phyloP scores from a whole-genome alignment of 2,113 vertebrate species.

The Charadrius vociferus region DNA sequence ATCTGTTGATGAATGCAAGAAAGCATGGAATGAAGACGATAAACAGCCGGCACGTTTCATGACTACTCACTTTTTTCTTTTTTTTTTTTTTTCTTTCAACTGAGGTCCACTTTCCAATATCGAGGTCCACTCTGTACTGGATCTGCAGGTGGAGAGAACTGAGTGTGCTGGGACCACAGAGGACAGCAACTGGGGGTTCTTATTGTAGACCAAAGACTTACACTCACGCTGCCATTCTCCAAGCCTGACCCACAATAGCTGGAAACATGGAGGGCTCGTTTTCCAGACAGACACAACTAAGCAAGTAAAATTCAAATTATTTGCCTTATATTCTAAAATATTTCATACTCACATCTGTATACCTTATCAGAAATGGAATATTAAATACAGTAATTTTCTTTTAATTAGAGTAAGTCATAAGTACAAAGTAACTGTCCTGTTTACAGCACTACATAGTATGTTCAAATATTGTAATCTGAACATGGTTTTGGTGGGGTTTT shows the following conservation, averaged over 20 bases:
- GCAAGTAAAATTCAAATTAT: not conserved
- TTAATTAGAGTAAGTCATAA: not conserved
- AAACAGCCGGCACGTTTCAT: accelerated
- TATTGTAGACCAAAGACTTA: not conserved
- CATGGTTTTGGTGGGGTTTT: not conserved
- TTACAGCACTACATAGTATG: accelerated
- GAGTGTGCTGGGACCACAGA: not conserved
- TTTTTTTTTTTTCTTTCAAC: not conserved
- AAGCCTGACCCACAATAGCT: not conserved
- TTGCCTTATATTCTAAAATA: not conserved
- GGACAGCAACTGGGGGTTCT: too few species aligned
- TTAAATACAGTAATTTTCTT: not conserved
- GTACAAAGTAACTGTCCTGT: not conserved
- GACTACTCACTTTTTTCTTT: not conserved
- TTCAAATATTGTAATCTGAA: accelerated
- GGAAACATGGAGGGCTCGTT: not conserved
- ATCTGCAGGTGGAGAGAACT: not conserved
- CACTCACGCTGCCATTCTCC: not conserved
- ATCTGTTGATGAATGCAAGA: not conserved
- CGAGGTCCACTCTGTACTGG: accelerated
- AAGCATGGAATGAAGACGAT: not conserved
- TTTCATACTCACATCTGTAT: not conserved
- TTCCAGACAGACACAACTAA: not conserved
- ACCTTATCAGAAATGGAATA: not conserved
- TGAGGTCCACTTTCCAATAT: not conserved